A percentile compares a stretch with the other conserved stretches of the same genome.
Conservation (phyloP, 2,113 vertebrate species). For the Zosterops borbonicus region DNA sequence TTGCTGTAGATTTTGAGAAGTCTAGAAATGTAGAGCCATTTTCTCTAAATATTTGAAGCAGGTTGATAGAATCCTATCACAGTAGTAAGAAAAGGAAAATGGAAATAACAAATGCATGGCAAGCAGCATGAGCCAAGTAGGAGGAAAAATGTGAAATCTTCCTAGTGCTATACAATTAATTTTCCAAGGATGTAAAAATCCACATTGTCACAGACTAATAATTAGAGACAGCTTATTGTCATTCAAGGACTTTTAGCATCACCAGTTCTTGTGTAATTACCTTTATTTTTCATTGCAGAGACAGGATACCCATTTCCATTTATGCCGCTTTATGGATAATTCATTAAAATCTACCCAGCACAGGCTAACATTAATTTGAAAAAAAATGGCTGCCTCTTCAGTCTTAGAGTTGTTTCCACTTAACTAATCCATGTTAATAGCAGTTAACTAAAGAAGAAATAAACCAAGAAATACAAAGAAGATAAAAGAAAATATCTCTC, state of each 20-base stretch:
- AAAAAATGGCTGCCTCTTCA: not conserved
- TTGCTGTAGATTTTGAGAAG: not conserved
- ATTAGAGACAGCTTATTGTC: not conserved
- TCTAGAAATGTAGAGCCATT: not conserved
- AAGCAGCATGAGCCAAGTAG: not conserved
- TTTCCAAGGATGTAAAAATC: not conserved
- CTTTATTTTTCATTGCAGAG: not conserved
- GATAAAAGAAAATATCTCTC: not conserved
- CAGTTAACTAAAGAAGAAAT: not conserved
- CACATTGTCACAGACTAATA: not conserved
- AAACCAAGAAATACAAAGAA: not conserved
- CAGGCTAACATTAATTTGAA: not conserved
- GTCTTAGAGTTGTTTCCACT: not conserved
- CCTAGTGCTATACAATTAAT: not conserved
- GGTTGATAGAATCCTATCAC: not conserved
- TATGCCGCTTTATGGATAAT: not conserved
- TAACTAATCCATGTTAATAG: not conserved
- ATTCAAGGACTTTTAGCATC: not conserved
- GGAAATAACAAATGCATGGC: not conserved
- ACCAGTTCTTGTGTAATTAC: not conserved
- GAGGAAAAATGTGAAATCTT: not conserved
- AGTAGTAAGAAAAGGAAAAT: not conserved
- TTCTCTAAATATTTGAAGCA: not conserved
- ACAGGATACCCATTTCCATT: not conserved
- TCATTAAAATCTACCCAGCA: not conserved